Conservation (phyloP, 2,113 vertebrate genomes). For the Toxostoma redivivum region DNA sequence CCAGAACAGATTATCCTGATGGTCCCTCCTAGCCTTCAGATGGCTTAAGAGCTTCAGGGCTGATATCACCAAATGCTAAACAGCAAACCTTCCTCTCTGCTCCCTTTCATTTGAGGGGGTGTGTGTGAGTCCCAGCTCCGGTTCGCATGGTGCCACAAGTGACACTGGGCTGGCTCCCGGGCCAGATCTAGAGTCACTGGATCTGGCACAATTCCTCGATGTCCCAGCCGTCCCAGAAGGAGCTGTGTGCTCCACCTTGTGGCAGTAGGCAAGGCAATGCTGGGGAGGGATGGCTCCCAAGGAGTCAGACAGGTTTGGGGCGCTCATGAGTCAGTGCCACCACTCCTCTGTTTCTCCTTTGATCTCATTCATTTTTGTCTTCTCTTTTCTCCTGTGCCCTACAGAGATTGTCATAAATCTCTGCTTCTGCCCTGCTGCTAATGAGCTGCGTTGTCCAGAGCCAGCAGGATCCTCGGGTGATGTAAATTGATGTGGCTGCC, state of each 20-base stretch:
- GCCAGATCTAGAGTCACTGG: background rate
- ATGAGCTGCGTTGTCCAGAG: background rate
- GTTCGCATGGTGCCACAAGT: background rate
- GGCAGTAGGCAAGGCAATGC: background rate
- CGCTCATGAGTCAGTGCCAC: background rate
- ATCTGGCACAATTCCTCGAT: background rate
- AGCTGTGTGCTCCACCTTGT: background rate
- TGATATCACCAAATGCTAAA: background rate
- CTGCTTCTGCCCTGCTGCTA: background rate
- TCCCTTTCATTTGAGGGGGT: background rate
- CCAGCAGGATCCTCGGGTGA: background rate
- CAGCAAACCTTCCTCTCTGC: background rate
- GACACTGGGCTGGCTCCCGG: accelerated
- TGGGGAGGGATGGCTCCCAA: background rate
- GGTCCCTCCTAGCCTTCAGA: background rate
- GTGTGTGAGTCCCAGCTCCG: background rate
- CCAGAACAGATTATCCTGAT: background rate
- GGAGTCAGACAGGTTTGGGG: background rate
- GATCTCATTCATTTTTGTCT: background rate
- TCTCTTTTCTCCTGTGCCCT: background rate
- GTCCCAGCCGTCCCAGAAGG: background rate
- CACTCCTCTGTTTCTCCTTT: background rate
- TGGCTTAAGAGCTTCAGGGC: background rate
- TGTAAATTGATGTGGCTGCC: background rate
- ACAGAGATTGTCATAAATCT: background rate